A percentile compares a stretch with the other conserved stretches of the same genome.
Conservation (phyloP, 2,888 invertebrate genomes). For the Rhagophthalmus giganteus region DNA sequence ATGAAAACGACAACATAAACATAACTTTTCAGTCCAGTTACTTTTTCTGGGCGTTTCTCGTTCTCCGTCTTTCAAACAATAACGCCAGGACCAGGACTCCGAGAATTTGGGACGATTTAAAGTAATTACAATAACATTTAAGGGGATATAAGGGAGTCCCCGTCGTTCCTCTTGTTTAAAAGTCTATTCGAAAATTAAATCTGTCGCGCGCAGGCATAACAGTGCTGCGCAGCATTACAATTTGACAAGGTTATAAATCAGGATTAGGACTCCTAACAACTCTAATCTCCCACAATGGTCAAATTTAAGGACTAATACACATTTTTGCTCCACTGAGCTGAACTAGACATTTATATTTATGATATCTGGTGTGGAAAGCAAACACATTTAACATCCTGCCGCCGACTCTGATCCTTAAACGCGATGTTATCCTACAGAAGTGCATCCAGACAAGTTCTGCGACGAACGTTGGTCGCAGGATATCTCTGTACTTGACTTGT, state of each 20-base stretch:
- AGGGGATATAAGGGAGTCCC: neutral
- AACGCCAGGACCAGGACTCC: too few relatives aligned
- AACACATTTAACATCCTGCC: slow-evolving; percentile 47
- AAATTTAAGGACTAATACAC: slow-evolving; percentile 51
- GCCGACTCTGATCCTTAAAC: slow-evolving; percentile 48
- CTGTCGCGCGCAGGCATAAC: neutral
- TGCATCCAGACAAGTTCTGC: slow-evolving; percentile 20
- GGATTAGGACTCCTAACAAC: slow-evolving; percentile 47
- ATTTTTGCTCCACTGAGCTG: slow-evolving; percentile 48
- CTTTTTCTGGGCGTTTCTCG: too few relatives aligned
- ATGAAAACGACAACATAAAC: neutral
- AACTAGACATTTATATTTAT: slow-evolving; percentile 49
- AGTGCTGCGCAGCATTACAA: slow-evolving; percentile 9
- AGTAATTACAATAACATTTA: neutral
- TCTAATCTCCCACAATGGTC: slow-evolving; percentile 50
- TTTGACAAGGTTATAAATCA: slow-evolving; percentile 44
- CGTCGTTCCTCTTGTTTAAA: neutral
- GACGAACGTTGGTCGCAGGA: slow-evolving; percentile 12
- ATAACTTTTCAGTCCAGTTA: neutral
- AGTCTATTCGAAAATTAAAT: too few relatives aligned
- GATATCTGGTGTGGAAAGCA: slow-evolving; percentile 50
- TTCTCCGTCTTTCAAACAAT: too few relatives aligned
- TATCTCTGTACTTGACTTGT: slow-evolving; percentile 20
- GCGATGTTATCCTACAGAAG: slow-evolving; percentile 36
- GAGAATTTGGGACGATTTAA: neutral